A percentile compares a stretch with the other conserved stretches of the same genome.
These are phyloP conservation scores for Typhlichthys subterraneus DNA, from an alignment of 2,797 vertebrate species.

Conservation along the genomic window DNA sequence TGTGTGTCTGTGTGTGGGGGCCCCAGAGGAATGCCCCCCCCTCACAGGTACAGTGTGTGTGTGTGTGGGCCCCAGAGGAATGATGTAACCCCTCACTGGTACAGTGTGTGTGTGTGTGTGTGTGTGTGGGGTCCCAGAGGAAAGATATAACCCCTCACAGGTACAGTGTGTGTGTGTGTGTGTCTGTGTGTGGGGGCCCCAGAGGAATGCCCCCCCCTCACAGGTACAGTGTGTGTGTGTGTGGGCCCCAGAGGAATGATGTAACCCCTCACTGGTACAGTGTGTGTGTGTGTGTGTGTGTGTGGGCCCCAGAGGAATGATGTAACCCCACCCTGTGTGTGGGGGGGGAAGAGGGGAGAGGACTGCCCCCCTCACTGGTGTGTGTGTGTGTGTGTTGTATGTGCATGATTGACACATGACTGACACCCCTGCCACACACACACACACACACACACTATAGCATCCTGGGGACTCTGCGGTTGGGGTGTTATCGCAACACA, in stretches of 20 bases:
- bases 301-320: no score
- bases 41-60: background rate
- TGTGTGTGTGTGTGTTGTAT: slow-evolving; percentile 1
- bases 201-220: no score
- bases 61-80: slow-evolving; percentile 77
- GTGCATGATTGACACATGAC: slow-evolving; percentile 34
- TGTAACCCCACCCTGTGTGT: slow-evolving; percentile 55
- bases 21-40: no score
- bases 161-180: slow-evolving; percentile 60
- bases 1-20: background rate
- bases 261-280: slow-evolving; percentile 82
- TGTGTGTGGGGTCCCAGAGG: no score
- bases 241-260: slow-evolving; percentile 79
- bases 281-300: slow-evolving; percentile 2
- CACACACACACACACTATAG: background rate
- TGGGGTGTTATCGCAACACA: slow-evolving; percentile 13
- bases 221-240: background rate
- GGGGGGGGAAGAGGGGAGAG: background rate
- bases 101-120: slow-evolving; percentile 17
- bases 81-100: slow-evolving; percentile 83
- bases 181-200: no score
- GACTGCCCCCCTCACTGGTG: background rate
- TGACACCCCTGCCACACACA: slow-evolving; percentile 6
- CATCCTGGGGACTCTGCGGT: slow-evolving; percentile 31
- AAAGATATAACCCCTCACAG: slow-evolving; percentile 75